Evolutionary conservation across 1,140 invertebrate species (phyloP), one percentile per base, ranked within the genome.

Genomic region (Acyrthosiphon pisum): DNA sequence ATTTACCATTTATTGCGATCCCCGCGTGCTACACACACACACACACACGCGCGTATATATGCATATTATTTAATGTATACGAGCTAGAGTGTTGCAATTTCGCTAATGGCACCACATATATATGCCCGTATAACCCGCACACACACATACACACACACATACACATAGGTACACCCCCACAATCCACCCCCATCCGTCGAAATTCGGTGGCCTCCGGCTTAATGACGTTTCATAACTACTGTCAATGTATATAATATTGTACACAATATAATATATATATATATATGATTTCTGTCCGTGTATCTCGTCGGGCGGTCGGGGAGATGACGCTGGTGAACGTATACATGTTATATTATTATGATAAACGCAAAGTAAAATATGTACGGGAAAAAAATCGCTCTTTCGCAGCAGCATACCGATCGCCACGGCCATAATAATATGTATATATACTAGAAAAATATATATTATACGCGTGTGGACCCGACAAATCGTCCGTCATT

Each of bases 161-260:
- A 53, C 48, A 30, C 26, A 14, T 68, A 68, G 30, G 30, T 18
- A 53, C 50, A 22, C 22, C 68, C 22, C n/a, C 68, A n/a, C 68
- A 22, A n/a, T 3, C 18, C 30, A 81, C 30, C 23, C 60, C 53
- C 4, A 23, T 9, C 48, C 48, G 2, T 1, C 18, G 56, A 14
- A 18, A 48, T 37, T 37, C 50, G 90, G 41, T 41, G 41, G 90
- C 56, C 90, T 76, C 60, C 68, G 46, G 91, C 46, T 83, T 93
- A 93, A 93, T 86, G 91, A 93, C 91, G 48, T 93, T 93, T 86
- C 91, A 93, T 86, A 93, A 86, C 50, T 50, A 50, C 91, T 56
- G 91, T 93, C 81, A 86, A 86, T 56, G 91, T 50, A 92, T 86
- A 86, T 68, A 76, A 86, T 68, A 76, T 76, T n/a, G 14, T 76